phyloP scores from a whole-genome alignment of 2,888 invertebrate species.

The Stratiomys singularior region DNA sequence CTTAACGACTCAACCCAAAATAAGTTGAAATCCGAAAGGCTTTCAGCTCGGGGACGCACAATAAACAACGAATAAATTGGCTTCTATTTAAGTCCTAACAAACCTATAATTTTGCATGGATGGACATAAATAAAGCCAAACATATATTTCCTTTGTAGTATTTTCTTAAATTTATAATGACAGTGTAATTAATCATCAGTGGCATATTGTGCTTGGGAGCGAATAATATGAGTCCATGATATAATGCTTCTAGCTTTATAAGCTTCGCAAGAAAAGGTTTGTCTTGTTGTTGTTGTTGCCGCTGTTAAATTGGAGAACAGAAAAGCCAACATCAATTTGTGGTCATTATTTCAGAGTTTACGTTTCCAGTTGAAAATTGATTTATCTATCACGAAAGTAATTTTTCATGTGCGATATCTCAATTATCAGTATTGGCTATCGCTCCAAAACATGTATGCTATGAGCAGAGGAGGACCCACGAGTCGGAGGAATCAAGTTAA shows the following conservation, averaged over 20 bases:
- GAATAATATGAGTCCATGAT: constrained; percentile 7
- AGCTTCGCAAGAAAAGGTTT: neutral
- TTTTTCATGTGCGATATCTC: constrained; percentile 56
- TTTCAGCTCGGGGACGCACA: neutral
- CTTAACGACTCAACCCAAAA: neutral
- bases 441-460: neutral
- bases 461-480: neutral
- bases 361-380: constrained; percentile 51
- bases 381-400: constrained; percentile 56
- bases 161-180: constrained; percentile 44
- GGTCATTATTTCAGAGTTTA: constrained; percentile 46
- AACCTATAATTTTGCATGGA: constrained; percentile 42
- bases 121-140: constrained; percentile 36
- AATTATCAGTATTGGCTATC: constrained; percentile 53
- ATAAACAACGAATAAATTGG: constrained; percentile 42
- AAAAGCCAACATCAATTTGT: constrained; percentile 45
- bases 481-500: neutral
- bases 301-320: constrained; percentile 19
- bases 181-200: constrained; percentile 39
- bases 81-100: constrained; percentile 44
- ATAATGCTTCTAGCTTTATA: constrained; percentile 29
- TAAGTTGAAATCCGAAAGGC: constrained; percentile 5
- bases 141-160: constrained; percentile 23
- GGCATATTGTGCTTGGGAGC: constrained; percentile 32
- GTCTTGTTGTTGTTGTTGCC: neutral